These are phyloP conservation scores for Blastomussa wellsi DNA, from an alignment of 92 coral and sea anemone genomes.

Conservation along the genomic window DNA sequence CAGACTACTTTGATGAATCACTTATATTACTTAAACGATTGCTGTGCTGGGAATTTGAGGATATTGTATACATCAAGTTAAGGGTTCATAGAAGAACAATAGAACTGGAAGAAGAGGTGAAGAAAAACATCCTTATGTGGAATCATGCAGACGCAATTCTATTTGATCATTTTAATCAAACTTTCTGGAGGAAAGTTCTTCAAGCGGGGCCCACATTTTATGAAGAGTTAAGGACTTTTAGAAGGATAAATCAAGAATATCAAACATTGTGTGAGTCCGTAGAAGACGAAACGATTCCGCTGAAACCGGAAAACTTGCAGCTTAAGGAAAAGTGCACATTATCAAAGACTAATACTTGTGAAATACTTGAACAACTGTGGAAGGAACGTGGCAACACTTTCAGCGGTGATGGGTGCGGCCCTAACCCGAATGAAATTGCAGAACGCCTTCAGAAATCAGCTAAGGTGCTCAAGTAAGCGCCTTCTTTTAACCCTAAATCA, in stretches of 20 bases:
- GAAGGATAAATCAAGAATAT: background rate
- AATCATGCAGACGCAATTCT: background rate
- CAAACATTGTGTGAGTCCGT: background rate
- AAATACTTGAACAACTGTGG: background rate
- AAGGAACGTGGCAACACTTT: background rate
- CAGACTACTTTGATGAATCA: slow-evolving; percentile 74
- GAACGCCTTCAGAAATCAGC: background rate
- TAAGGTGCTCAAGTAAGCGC: background rate
- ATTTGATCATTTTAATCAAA: slow-evolving; percentile 55
- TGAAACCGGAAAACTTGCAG: background rate
- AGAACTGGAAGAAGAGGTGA: background rate
- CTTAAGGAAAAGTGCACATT: background rate
- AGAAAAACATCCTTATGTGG: background rate
- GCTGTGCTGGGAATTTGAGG: slow-evolving; percentile 69
- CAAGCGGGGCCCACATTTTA: background rate
- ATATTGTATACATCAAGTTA: slow-evolving; percentile 19
- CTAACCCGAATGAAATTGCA: background rate
- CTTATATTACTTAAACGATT: slow-evolving; percentile 52
- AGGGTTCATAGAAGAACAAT: background rate
- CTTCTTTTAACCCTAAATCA: no score
- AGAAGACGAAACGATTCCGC: background rate
- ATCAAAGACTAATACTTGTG: background rate
- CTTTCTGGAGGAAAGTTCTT: slow-evolving; percentile 62
- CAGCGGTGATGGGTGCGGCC: background rate
- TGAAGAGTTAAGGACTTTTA: background rate